Conservation (phyloP, 2,113 vertebrate species). For the Haliaeetus leucogaster region DNA sequence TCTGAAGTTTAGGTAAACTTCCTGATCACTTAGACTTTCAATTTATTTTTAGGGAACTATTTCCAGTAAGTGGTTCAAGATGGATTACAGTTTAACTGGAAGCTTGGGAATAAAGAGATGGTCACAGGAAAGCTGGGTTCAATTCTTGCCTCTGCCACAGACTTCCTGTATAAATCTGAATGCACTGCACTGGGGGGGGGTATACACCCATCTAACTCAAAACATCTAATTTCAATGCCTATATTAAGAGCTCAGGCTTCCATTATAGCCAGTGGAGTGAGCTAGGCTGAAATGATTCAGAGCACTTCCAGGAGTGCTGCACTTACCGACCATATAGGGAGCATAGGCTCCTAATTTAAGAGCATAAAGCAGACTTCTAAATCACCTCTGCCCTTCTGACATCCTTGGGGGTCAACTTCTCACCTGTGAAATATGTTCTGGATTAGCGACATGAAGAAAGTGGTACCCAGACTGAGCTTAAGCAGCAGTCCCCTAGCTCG, state of each 20-base stretch:
- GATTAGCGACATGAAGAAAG: neutral
- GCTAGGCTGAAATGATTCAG: neutral
- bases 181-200: neutral
- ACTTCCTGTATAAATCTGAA: slow-evolving; percentile 58
- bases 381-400: neutral
- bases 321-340: neutral
- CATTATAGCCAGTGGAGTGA: neutral
- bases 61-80: slow-evolving; percentile 56
- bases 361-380: neutral
- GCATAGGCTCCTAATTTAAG: neutral
- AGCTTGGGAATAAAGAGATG: slow-evolving; percentile 43
- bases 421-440: neutral
- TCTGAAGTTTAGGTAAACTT: slow-evolving; percentile 50
- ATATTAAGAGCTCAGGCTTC: slow-evolving; percentile 17
- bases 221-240: slow-evolving; percentile 15
- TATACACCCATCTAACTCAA: slow-evolving; percentile 10
- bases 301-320: neutral
- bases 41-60: slow-evolving; percentile 53
- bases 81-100: slow-evolving; percentile 43
- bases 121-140: slow-evolving; percentile 57
- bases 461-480: neutral
- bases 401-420: neutral
- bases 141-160: slow-evolving; percentile 62
- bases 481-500: neutral
- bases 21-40: slow-evolving; percentile 42